Evolutionary conservation across 2,113 vertebrate genomes (phyloP).

Genomic region (Meriones unguiculatus): DNA sequence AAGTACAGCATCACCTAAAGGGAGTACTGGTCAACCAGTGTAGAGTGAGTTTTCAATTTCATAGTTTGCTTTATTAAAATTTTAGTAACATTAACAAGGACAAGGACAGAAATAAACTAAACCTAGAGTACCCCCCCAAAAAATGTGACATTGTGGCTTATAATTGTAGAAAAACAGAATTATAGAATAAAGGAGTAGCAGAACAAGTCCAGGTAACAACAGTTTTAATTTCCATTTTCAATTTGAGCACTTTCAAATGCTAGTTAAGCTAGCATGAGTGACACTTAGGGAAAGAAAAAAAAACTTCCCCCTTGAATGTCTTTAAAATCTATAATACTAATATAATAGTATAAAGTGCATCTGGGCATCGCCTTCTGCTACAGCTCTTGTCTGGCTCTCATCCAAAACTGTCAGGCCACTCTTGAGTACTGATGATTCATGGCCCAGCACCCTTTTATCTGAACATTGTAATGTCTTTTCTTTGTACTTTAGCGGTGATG

Average conservation of each 20-base stretch:
- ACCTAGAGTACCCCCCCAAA: background rate
- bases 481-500: slow-evolving; percentile 82
- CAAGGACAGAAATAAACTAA: background rate
- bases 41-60: slow-evolving; percentile 59
- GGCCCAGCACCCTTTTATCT: slow-evolving; percentile 86
- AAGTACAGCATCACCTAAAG: slow-evolving; percentile 68
- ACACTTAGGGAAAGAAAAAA: slow-evolving; percentile 53
- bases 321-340: slow-evolving; percentile 85
- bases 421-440: slow-evolving; percentile 85
- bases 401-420: slow-evolving; percentile 85
- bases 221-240: slow-evolving; percentile 59
- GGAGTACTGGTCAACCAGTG: slow-evolving; percentile 52
- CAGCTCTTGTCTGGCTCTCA: slow-evolving; percentile 84
- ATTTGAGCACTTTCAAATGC: slow-evolving; percentile 55
- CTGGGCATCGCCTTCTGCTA: slow-evolving; percentile 83
- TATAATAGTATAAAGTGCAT: slow-evolving; percentile 85
- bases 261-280: slow-evolving; percentile 64
- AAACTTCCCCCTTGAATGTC: slow-evolving; percentile 78
- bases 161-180: background rate
- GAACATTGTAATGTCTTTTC: slow-evolving; percentile 73
- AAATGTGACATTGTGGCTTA: background rate
- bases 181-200: slow-evolving; percentile 16
- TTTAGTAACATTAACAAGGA: background rate
- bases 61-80: slow-evolving; percentile 22
- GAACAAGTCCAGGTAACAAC: background rate